Evolutionary conservation across 2,113 vertebrate genomes (phyloP).

Genomic region (Mesitornis unicolor): DNA sequence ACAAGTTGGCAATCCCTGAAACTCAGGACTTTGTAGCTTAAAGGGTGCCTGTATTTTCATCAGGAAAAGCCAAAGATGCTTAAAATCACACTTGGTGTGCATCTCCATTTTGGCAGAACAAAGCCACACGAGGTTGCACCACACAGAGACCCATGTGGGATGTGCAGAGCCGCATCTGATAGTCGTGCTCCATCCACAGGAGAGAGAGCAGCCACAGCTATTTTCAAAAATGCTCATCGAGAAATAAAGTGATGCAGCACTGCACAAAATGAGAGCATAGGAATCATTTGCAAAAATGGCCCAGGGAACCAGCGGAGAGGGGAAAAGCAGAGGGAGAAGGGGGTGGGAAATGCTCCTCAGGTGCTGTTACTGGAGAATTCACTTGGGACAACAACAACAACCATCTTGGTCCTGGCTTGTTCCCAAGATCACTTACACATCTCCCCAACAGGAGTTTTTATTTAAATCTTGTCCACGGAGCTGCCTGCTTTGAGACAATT

Average conservation of each 20-base stretch:
- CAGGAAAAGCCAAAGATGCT: not conserved
- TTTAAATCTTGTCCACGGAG: not conserved
- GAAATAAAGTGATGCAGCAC: not conserved
- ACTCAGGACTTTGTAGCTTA: not conserved
- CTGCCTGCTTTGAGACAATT: not conserved
- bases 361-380: not conserved
- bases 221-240: rapidly evolving
- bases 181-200: rapidly evolving
- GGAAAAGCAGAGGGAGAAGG: not conserved
- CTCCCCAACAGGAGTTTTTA: not conserved
- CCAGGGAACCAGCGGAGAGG: not conserved
- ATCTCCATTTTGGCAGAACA: not conserved
- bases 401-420: not conserved
- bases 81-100: not conserved
- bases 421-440: not conserved
- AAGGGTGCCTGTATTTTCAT: not conserved
- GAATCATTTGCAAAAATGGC: not conserved
- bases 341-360: not conserved
- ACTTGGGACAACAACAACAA: not conserved
- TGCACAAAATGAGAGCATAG: not conserved
- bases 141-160: rapidly evolving
- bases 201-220: not conserved
- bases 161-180: not conserved
- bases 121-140: not conserved
- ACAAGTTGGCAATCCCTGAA: not conserved